A percentile compares a stretch with the other conserved stretches of the same genome.
Conservation (phyloP, 2,113 vertebrate species). For the Cyprinus carpio region DNA sequence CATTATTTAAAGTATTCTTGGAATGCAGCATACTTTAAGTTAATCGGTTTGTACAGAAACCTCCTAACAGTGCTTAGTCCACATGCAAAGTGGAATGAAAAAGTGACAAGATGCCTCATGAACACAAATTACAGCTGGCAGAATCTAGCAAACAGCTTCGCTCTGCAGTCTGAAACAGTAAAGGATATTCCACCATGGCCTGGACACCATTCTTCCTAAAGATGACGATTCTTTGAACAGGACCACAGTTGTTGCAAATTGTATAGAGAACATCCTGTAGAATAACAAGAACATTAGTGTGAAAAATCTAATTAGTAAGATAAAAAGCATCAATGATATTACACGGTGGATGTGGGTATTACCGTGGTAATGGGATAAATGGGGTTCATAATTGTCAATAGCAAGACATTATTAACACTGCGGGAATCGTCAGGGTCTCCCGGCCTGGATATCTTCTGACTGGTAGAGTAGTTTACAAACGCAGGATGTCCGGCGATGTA, state of each 20-base stretch:
- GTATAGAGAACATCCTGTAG: slow-evolving; percentile 91
- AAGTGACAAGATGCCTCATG: too few species aligned
- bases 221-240: slow-evolving; percentile 95
- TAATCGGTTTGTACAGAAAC: too few species aligned
- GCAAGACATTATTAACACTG: slow-evolving; percentile 90
- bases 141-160: too few species aligned
- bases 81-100: too few species aligned
- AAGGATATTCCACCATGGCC: slow-evolving; percentile 99
- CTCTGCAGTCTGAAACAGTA: background rate
- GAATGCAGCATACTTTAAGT: background rate
- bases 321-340: background rate
- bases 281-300: background rate
- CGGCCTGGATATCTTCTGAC: slow-evolving; percentile 93
- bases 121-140: background rate
- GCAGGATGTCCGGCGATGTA: slow-evolving; percentile 91
- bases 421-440: slow-evolving; percentile 86
- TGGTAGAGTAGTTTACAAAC: slow-evolving; percentile 96
- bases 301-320: background rate
- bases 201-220: slow-evolving; percentile 96
- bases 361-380: slow-evolving; percentile 91
- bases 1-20: background rate
- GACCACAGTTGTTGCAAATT: slow-evolving; percentile 94
- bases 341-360: slow-evolving; percentile 14
- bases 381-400: slow-evolving; percentile 94
- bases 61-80: too few species aligned